Evolutionary conservation across 2,797 vertebrate species (phyloP).

Genomic region (Echeneis naucrates): DNA sequence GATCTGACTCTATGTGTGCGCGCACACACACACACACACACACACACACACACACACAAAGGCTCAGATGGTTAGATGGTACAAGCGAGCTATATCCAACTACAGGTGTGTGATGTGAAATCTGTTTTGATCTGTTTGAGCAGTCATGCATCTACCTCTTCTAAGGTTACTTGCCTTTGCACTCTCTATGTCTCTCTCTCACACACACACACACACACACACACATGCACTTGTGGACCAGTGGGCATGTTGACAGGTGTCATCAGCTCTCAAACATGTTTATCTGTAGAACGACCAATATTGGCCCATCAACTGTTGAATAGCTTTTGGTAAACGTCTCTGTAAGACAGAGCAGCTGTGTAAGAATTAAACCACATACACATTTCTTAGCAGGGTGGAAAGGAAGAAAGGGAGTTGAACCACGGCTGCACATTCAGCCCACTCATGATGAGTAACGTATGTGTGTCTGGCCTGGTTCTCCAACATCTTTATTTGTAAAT

Average conservation of each 20-base stretch:
- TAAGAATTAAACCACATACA: conserved; percentile 23
- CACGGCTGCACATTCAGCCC: conserved; percentile 37
- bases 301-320: conserved; percentile 47
- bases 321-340: conserved; percentile 23
- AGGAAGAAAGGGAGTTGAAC: conserved; percentile 51
- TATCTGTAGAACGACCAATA: conserved; percentile 15
- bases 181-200: conserved; percentile 3
- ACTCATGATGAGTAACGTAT: conserved; percentile 32
- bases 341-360: conserved; percentile 7
- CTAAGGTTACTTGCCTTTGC: conserved; percentile 45
- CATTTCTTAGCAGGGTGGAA: conserved; percentile 53
- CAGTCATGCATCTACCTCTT: conserved; percentile 63
- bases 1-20: neutral
- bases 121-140: conserved; percentile 69
- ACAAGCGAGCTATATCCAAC: conserved; percentile 31
- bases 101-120: conserved; percentile 66
- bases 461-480: conserved; percentile 13
- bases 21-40: conserved; percentile 5
- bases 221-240: conserved; percentile 47
- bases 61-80: conserved; percentile 12
- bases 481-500: conserved; percentile 11
- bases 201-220: conserved; percentile 19
- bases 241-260: conserved; percentile 54
- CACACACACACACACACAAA: conserved; percentile 1
- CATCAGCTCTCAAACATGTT: conserved; percentile 51